These are phyloP conservation scores for Drosophila hydei DNA, from an alignment of 1,140 invertebrate genomes.

Conservation along the genomic window DNA sequence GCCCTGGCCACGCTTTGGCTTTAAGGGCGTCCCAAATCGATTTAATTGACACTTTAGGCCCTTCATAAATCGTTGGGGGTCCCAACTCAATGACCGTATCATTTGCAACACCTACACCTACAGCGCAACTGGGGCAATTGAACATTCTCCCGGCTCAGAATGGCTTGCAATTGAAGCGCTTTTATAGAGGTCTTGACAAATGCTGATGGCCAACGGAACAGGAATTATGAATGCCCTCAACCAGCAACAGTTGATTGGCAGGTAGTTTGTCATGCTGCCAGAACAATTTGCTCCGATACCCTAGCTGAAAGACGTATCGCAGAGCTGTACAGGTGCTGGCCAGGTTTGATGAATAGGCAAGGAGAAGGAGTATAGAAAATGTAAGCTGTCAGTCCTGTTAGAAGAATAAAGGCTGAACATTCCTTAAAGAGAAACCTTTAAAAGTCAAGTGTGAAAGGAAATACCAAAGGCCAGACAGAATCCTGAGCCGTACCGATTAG, in stretches of 20 bases:
- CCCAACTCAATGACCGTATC: constrained; percentile 66
- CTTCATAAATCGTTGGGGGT: constrained; percentile 58
- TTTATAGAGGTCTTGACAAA: constrained; percentile 47
- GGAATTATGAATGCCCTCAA: constrained; percentile 15
- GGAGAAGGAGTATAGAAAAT: not conserved
- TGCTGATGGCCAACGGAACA: constrained; percentile 10
- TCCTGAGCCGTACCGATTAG: too few relatives aligned
- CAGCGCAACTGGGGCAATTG: not conserved
- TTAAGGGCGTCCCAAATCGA: constrained; percentile 40
- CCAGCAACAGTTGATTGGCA: constrained; percentile 56
- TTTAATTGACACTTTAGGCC: constrained; percentile 65
- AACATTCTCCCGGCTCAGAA: constrained; percentile 2
- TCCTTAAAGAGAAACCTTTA: too few relatives aligned
- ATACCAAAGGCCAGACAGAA: too few relatives aligned
- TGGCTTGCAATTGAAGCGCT: constrained; percentile 58
- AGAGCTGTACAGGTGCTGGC: not conserved
- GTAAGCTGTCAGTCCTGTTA: not conserved
- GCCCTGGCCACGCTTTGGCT: not conserved
- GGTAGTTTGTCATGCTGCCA: constrained; percentile 13
- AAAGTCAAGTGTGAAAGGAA: too few relatives aligned
- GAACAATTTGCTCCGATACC: not conserved
- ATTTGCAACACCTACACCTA: constrained; percentile 52
- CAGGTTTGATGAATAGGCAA: not conserved
- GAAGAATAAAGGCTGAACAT: not conserved
- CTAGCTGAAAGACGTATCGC: not conserved